phyloP scores from a whole-genome alignment of 1,140 invertebrate species.

The Drosophila tsacasi region DNA sequence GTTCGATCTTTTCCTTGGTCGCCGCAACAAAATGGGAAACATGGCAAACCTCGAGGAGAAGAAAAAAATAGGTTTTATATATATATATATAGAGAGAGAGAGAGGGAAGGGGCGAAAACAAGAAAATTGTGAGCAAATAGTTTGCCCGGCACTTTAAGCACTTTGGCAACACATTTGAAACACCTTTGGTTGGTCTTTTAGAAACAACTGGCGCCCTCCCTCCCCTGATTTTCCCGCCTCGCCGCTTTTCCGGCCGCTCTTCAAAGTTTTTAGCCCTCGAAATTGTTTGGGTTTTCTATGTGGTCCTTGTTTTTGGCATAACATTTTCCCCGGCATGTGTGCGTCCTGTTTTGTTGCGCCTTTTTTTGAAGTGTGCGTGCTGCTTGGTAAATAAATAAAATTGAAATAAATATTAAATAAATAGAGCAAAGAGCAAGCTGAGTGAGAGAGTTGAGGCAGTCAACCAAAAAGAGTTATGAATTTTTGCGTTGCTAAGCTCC shows the following conservation, averaged over 20 bases:
- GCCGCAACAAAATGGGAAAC: slow-evolving; percentile 47
- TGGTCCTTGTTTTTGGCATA: slow-evolving; percentile 33
- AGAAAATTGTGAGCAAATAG: slow-evolving; percentile 68
- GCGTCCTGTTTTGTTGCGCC: slow-evolving; percentile 9
- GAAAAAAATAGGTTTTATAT: background rate
- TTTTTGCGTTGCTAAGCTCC: slow-evolving; percentile 24
- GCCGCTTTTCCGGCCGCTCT: slow-evolving; percentile 42
- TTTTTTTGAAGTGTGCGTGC: slow-evolving; percentile 37
- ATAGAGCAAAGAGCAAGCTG: slow-evolving; percentile 50
- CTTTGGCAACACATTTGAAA: slow-evolving; percentile 75
- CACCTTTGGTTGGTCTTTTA: slow-evolving; percentile 77
- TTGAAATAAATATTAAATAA: slow-evolving; percentile 81
- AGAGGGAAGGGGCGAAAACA: slow-evolving; percentile 1
- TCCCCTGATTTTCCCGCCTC: background rate
- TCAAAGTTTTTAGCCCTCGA: slow-evolving; percentile 32
- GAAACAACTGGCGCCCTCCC: slow-evolving; percentile 33
- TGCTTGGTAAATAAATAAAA: slow-evolving; percentile 73
- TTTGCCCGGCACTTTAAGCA: slow-evolving; percentile 75
- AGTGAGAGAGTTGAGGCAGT: slow-evolving; percentile 17
- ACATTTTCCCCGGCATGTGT: slow-evolving; percentile 5
- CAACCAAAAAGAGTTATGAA: slow-evolving; percentile 54
- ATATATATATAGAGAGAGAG: background rate
- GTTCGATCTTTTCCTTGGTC: slow-evolving; percentile 61
- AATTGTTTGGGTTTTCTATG: slow-evolving; percentile 35
- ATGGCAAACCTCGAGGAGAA: slow-evolving; percentile 3